Base-by-base conservation (phyloP, 1,140 invertebrate genomes). In the Drosophila ambigua region DNA sequence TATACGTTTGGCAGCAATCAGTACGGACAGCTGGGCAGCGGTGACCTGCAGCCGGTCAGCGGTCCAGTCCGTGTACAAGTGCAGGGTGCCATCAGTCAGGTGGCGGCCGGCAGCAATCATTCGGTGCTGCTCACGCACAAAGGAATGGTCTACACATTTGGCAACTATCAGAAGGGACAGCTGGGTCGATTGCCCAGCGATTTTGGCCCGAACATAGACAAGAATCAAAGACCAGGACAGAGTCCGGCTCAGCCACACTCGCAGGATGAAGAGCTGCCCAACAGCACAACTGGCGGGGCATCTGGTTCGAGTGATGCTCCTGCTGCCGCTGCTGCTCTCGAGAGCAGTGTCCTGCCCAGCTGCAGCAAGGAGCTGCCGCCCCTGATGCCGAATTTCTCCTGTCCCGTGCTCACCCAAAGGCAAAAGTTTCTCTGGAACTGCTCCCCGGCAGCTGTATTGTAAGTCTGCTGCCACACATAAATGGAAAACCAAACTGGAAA, bases 71-170 rank as follows among this genome's bases (percentile, higher is more conserved):
- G 95, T 60, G 95, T 99, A 0, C 95, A 95, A 81, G 93, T 98
- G 26, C 95, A 95, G 2, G 92, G 93, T 8, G 94, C 94, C 2
- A 78, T 92, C 4, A 93, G 94, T 2, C 96, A 97, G 82, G 94
- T 99, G 16, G 97, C 97, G 5, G 97, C 98, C 60, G 98, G 98
- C 4, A 98, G 97, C 85, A 98, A 99, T 93, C 98, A 99, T 91
- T 97, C 98, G 4, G 97, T 97, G 1, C 92, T 99, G 16, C 93
- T 99, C n/a, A 96, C 97, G 15, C 93, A 94, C 44, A 96, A 96
- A 78, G 98, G 98, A 5, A 96, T 98, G 92, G 96, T 99, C 5
- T 98, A 96, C 79, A 99, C 98, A 0, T 99, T 98, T 92, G 98
- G 98, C 48, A 96, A 95, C 82, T 95, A 97, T 92, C 96, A 97